A percentile compares a stretch with the other conserved stretches of the same genome.
phyloP scores from a whole-genome alignment of 2,888 invertebrate species.

The Chesias legatella region DNA sequence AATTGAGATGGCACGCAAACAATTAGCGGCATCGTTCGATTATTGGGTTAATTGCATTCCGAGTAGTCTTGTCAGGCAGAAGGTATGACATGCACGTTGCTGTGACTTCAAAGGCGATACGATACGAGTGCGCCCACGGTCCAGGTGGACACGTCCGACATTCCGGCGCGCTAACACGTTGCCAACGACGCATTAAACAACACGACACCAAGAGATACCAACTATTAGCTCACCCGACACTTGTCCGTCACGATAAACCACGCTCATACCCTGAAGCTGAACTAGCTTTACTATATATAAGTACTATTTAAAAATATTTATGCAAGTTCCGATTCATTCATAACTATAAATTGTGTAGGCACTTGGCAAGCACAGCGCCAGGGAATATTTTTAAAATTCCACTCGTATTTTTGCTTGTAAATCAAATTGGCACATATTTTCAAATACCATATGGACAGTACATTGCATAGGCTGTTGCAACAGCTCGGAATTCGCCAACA shows the following conservation, averaged over 20 bases:
- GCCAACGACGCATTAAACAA: constrained; percentile 54
- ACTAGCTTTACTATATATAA: background rate
- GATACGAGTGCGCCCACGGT: constrained; percentile 48
- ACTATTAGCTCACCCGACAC: constrained; percentile 44
- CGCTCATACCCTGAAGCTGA: constrained; percentile 21
- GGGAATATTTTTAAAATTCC: constrained; percentile 4
- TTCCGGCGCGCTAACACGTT: constrained; percentile 47
- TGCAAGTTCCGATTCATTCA: constrained; percentile 6
- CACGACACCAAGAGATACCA: constrained; percentile 41
- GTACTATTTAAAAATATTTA: background rate
- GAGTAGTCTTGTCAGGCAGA: constrained; percentile 40
- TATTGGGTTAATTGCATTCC: constrained; percentile 51
- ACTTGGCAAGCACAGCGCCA: constrained; percentile 4
- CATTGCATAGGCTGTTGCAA: constrained; percentile 39
- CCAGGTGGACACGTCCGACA: constrained; percentile 64
- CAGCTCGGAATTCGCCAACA: constrained; percentile 55
- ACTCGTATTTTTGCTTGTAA: constrained; percentile 4
- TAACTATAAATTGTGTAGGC: constrained; percentile 4
- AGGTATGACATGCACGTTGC: constrained; percentile 35
- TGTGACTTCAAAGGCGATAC: constrained; percentile 52
- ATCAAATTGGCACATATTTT: constrained; percentile 12
- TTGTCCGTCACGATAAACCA: constrained; percentile 34
- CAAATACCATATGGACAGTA: constrained; percentile 17
- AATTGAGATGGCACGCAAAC: constrained; percentile 31
- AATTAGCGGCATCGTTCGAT: constrained; percentile 43